A percentile compares a stretch with the other conserved stretches of the same genome.
These are phyloP conservation scores for Lycaon pictus DNA, from an alignment of 2,113 vertebrate genomes.

Conservation along the genomic window DNA sequence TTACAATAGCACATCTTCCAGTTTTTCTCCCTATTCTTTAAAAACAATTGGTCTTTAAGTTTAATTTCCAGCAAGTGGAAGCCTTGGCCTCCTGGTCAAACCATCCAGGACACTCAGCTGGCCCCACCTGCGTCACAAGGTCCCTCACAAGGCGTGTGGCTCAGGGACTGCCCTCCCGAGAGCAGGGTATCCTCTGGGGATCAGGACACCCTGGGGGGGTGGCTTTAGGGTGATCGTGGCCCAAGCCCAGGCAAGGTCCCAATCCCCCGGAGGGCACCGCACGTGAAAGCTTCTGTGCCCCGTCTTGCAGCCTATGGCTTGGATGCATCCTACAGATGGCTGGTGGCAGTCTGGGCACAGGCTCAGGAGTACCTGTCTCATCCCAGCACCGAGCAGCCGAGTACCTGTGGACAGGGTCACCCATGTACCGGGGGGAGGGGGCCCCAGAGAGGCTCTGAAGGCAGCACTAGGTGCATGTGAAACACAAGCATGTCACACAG, in stretches of 20 bases:
- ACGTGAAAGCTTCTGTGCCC: fast-evolving
- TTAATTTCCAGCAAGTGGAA: background rate
- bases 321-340: fast-evolving
- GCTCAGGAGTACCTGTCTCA: background rate
- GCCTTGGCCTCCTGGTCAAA: background rate
- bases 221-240: background rate
- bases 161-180: too few species aligned
- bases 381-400: fast-evolving
- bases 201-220: too few species aligned
- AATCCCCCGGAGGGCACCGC: too few species aligned
- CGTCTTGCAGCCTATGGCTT: too few species aligned
- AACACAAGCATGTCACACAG: too few species aligned
- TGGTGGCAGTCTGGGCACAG: background rate
- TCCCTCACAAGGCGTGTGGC: background rate
- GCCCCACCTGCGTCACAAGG: background rate
- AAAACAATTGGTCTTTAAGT: background rate
- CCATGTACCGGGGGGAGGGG: background rate
- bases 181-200: background rate
- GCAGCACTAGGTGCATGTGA: fast-evolving
- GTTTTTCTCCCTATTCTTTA: background rate
- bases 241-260: background rate
- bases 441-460: background rate
- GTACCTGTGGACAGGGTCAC: too few species aligned
- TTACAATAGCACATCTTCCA: background rate
- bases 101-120: background rate